Evolutionary conservation across 92 coral and sea anemone species (phyloP), one percentile per base, ranked within the genome.

Genomic region (Umimayanthus chanpuru): DNA sequence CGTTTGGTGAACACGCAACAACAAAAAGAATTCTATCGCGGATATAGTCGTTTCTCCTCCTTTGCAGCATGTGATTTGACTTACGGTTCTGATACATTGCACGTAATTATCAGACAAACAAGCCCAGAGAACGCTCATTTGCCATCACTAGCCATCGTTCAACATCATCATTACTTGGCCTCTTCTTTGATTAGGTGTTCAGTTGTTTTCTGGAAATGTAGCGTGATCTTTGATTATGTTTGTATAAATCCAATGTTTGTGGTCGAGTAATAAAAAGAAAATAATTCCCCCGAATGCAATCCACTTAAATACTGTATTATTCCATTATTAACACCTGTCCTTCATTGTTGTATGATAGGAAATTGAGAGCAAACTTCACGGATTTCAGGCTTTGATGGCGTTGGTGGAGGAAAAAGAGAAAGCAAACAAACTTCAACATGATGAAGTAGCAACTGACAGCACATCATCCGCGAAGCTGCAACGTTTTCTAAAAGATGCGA

Each of bases 321-420:
- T 64, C 20, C 20, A n/a, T 64, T 82, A 21, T 55, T 81, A 38
- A 32, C 73, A 36, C 76, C 53, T 68, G 44, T 30, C 76, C 49
- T 61, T 39, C n/a, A 40, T 56, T 71, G 12, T 64, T 47, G 56
- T 78, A 49, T 79, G 79, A 14, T 84, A 95, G 98, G 92, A 89
- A 47, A 83, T 95, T 9, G 92, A 82, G 49, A 89, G 81, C 73
- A 94, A 94, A 79, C 85, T 95, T 44, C 88, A 91, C 83, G 78
- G 86, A 67, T 92, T 95, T 75, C 88, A 90, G 78, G 90, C 90
- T 79, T 77, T 92, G 39, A 83, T 95, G 90, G 94, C 92, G 79
- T 85, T 87, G 58, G 88, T 93, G 56, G 88, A 90, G 28, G 93
- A 93, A 44, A 86, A 88, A 30, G 88, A 88, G 26, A 79, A 92